Evolutionary conservation across 2,113 vertebrate genomes (phyloP).

Genomic region (Lasiurus cinereus): DNA sequence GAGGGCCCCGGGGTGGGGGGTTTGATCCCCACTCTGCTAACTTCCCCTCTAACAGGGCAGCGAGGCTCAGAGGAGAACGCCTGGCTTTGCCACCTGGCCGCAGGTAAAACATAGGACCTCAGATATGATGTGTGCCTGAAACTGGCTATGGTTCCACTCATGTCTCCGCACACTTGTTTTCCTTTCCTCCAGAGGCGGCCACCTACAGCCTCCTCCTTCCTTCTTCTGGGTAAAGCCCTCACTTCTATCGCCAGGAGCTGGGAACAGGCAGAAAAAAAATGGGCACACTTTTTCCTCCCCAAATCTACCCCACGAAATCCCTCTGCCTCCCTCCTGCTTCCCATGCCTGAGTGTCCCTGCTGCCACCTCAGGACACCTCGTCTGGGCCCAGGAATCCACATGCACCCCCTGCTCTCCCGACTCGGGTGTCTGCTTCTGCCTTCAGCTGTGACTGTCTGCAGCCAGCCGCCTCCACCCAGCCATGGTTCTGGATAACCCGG

Average conservation of each 20-base stretch:
- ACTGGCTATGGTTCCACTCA: fast-evolving
- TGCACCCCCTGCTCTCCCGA: fast-evolving
- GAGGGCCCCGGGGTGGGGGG: neutral
- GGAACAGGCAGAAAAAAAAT: neutral
- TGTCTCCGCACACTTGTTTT: neutral
- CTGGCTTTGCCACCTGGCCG: neutral
- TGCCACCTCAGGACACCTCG: too few relatives aligned
- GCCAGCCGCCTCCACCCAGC: fast-evolving
- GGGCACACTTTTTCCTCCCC: neutral
- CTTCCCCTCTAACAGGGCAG: neutral
- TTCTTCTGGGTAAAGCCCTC: neutral
- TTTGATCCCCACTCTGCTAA: too few relatives aligned
- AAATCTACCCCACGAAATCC: neutral
- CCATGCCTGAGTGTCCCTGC: fast-evolving
- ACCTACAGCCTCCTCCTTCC: neutral
- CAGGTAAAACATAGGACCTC: neutral
- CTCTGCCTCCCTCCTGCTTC: neutral
- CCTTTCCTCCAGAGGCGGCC: neutral
- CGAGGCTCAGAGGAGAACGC: neutral
- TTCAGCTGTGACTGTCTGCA: neutral
- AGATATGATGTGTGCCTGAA: neutral
- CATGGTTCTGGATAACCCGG: neutral
- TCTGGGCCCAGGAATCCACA: fast-evolving
- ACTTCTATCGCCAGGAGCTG: neutral
- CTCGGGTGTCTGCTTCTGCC: fast-evolving